phyloP scores from a whole-genome alignment of 1,140 invertebrate genomes.

The Eueides isabella region DNA sequence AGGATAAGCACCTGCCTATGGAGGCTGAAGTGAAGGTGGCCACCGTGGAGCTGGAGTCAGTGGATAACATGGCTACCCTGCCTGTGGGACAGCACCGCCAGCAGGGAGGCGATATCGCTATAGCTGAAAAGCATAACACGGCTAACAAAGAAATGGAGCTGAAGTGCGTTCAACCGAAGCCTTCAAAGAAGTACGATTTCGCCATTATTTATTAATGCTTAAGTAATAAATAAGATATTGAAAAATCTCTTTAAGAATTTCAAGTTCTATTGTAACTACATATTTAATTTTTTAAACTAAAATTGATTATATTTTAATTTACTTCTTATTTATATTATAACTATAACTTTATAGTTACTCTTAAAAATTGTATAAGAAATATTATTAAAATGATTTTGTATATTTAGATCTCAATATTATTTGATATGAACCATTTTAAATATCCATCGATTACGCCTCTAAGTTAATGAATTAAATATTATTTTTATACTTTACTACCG shows the following conservation, averaged over 20 bases:
- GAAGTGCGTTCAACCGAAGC: constrained; percentile 91
- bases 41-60: constrained; percentile 90
- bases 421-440: no score
- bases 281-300: background rate
- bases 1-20: constrained; percentile 76
- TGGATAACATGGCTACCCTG: constrained; percentile 93
- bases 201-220: background rate
- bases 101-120: constrained; percentile 85
- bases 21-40: constrained; percentile 91
- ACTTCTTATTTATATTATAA: background rate
- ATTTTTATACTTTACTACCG: no score
- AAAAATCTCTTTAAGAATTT: background rate
- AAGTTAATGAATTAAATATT: no score
- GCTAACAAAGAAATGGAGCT: constrained; percentile 94
- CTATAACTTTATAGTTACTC: no score
- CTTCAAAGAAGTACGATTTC: constrained; percentile 87
- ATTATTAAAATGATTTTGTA: background rate
- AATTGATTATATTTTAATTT: background rate
- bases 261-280: background rate
- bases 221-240: background rate
- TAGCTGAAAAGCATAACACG: constrained; percentile 89
- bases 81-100: constrained; percentile 87
- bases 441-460: no score
- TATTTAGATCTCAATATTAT: background rate
- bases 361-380: background rate